These are phyloP conservation scores for Andrena bicolor DNA, from an alignment of 2,888 invertebrate genomes.

Conservation along the genomic window DNA sequence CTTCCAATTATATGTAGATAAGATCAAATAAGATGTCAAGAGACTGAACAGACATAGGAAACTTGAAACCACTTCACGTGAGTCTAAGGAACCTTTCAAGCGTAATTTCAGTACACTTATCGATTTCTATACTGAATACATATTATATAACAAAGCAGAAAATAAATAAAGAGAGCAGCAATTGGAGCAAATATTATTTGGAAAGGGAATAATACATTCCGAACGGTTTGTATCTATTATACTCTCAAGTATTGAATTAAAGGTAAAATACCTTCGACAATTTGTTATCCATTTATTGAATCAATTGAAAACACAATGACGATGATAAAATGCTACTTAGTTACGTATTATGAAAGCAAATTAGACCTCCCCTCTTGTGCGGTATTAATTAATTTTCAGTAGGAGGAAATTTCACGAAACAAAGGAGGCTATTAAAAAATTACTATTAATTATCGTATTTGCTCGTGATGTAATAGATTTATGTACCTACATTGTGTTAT, in stretches of 20 bases:
- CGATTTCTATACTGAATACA: background rate
- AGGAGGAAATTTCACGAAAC: background rate
- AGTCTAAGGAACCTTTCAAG: background rate
- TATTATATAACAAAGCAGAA: background rate
- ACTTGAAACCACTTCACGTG: background rate
- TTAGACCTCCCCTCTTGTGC: background rate
- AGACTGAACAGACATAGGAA: background rate
- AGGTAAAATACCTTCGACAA: background rate
- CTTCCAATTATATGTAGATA: too few species aligned
- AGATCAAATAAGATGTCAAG: too few species aligned
- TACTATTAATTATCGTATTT: slow-evolving; percentile 9
- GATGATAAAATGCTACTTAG: background rate
- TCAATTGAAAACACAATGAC: background rate
- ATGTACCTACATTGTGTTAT: background rate
- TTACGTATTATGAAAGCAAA: background rate
- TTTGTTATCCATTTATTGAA: background rate
- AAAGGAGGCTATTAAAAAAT: background rate
- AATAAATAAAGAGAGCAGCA: background rate
- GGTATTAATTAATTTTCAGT: background rate
- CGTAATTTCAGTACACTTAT: background rate
- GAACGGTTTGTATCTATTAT: background rate
- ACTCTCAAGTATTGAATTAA: background rate
- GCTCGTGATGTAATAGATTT: background rate
- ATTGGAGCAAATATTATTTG: background rate
- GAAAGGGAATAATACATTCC: background rate